Evolutionary conservation across 2,113 vertebrate genomes (phyloP).

Genomic region (Notiomystis cincta): DNA sequence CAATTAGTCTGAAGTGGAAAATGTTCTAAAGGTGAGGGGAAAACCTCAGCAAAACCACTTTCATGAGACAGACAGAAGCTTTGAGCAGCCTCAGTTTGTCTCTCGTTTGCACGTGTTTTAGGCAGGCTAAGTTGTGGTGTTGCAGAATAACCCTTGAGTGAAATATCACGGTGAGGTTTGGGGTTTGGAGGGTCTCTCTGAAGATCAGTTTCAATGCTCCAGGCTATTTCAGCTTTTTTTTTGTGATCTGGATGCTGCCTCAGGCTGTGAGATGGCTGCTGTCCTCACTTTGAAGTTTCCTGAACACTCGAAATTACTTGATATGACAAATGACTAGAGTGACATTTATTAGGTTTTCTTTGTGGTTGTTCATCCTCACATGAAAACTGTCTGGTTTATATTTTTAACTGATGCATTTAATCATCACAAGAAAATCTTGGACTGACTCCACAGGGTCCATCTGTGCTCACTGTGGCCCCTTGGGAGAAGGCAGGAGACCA

Average conservation of each 20-base stretch:
- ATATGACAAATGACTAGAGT: background rate
- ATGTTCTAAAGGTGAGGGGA: background rate
- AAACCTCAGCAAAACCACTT: background rate
- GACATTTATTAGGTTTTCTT: background rate
- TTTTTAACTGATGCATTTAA: background rate
- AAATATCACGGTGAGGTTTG: background rate
- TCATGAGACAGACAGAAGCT: background rate
- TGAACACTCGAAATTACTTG: background rate
- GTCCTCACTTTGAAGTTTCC: background rate
- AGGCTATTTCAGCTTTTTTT: background rate
- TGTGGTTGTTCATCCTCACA: background rate
- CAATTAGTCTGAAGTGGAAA: background rate
- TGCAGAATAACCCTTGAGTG: background rate
- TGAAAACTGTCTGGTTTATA: background rate
- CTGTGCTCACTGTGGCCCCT: background rate
- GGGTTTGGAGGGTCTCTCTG: background rate
- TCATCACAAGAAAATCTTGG: background rate
- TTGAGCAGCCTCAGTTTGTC: background rate
- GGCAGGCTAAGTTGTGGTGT: background rate
- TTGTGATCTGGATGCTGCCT: background rate
- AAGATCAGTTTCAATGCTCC: background rate
- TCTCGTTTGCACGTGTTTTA: rapidly evolving
- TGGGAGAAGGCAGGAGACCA: background rate
- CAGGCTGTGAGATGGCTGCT: background rate
- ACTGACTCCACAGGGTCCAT: background rate